Conservation (phyloP, 2,888 invertebrate genomes). For the Conomelus anceps region DNA sequence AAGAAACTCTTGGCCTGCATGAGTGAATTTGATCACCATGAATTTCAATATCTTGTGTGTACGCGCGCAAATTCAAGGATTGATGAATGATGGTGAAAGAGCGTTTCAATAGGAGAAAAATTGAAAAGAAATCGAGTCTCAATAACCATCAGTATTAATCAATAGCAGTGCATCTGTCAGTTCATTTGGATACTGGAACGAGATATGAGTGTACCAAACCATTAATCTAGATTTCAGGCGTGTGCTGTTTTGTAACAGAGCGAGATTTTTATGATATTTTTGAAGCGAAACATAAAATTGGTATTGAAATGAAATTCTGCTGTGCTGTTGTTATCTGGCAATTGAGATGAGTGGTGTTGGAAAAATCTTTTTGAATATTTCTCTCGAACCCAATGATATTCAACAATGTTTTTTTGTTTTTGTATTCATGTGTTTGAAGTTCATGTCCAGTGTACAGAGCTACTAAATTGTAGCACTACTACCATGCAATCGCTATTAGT, state of each 20-base stretch:
- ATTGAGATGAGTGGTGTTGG: too few relatives aligned
- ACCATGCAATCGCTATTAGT: too few relatives aligned
- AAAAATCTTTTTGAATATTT: too few relatives aligned
- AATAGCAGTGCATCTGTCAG: neutral
- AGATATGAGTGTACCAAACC: neutral
- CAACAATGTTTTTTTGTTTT: too few relatives aligned
- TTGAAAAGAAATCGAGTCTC: neutral
- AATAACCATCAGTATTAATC: neutral
- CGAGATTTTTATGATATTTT: neutral
- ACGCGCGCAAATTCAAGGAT: neutral
- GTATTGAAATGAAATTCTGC: neutral
- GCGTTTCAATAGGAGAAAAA: neutral
- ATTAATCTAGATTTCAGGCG: neutral
- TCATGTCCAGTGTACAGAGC: too few relatives aligned
- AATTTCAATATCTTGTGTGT: too few relatives aligned
- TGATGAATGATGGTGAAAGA: neutral
- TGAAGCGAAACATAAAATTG: neutral
- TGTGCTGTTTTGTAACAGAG: neutral
- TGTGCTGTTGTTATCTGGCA: too few relatives aligned
- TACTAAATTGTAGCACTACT: too few relatives aligned
- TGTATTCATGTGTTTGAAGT: too few relatives aligned
- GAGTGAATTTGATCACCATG: too few relatives aligned
- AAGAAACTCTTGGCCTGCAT: neutral
- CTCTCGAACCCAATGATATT: too few relatives aligned
- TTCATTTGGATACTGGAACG: neutral